Evolutionary conservation across 2,888 invertebrate genomes (phyloP).

Genomic region (Sinopyrophorus schimmeli): DNA sequence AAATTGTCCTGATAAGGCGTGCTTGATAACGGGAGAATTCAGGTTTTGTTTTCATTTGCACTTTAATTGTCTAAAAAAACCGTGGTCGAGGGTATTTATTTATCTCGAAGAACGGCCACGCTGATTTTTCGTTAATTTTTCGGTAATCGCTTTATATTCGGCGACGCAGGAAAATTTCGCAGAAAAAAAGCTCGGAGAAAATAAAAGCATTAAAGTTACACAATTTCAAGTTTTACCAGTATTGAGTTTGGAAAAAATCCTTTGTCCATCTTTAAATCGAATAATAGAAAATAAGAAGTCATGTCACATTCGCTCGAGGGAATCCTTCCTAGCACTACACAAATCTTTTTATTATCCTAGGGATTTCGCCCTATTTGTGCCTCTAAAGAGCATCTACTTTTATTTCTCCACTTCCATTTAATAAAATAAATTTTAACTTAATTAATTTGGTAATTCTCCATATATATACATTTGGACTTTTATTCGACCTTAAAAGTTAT

Average conservation of each 20-base stretch:
- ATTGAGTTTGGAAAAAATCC: too few species aligned
- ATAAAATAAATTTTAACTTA: too few species aligned
- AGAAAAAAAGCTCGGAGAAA: too few species aligned
- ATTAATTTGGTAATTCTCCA: too few species aligned
- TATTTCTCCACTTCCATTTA: too few species aligned
- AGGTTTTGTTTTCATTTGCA: slow-evolving; percentile 33
- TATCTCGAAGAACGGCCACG: slow-evolving; percentile 1
- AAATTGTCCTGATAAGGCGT: slow-evolving; percentile 50
- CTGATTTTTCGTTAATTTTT: too few species aligned
- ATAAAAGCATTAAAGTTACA: too few species aligned
- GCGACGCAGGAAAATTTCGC: too few species aligned
- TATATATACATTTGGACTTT: too few species aligned
- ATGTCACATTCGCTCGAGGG: slow-evolving; percentile 24
- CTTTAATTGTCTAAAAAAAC: slow-evolving; percentile 32
- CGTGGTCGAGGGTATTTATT: slow-evolving; percentile 17
- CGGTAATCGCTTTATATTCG: too few species aligned
- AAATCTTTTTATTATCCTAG: slow-evolving; percentile 19
- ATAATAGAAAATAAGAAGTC: slow-evolving; percentile 29
- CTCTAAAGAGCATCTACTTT: slow-evolving; percentile 1
- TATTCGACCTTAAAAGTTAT: too few species aligned
- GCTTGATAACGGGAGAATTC: slow-evolving; percentile 31
- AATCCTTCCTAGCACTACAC: slow-evolving; percentile 15
- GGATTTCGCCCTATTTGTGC: slow-evolving; percentile 7
- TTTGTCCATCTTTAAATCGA: slow-evolving; percentile 30
- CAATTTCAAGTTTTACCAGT: too few species aligned